Evolutionary conservation across 2,113 vertebrate species (phyloP).

Genomic region (Dasypus novemcinctus): DNA sequence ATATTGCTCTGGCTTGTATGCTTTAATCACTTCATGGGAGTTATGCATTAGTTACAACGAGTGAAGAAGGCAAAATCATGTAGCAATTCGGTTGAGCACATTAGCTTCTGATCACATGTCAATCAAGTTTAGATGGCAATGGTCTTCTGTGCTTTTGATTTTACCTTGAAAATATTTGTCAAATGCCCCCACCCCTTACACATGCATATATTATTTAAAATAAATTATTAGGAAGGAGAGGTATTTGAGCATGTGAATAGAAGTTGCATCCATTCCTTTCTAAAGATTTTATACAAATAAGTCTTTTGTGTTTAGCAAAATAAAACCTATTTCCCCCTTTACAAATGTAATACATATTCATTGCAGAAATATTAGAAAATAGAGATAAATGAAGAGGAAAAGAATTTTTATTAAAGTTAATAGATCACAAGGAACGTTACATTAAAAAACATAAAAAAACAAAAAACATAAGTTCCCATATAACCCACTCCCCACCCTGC

Average conservation of each 20-base stretch:
- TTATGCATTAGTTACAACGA: neutral
- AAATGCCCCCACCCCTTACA: neutral
- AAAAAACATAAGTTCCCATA: too few relatives aligned
- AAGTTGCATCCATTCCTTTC: neutral
- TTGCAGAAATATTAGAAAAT: slow-evolving; percentile 15
- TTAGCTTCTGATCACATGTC: neutral
- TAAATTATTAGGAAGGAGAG: neutral
- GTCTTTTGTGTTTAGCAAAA: neutral
- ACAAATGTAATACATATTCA: neutral
- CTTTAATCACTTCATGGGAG: neutral
- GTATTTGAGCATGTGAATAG: neutral
- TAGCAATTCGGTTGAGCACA: neutral
- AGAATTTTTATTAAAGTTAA: too few relatives aligned
- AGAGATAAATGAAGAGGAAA: neutral
- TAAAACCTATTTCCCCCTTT: neutral
- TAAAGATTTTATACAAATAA: neutral
- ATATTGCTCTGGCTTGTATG: too few relatives aligned
- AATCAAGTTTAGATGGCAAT: neutral
- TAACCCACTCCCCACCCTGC: too few relatives aligned
- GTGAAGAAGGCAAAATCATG: neutral
- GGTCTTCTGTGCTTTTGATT: neutral
- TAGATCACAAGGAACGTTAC: too few relatives aligned
- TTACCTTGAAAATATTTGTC: neutral
- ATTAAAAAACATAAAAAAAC: too few relatives aligned
- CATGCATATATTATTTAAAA: neutral